A percentile compares a stretch with the other conserved stretches of the same genome.
These are phyloP conservation scores for Peromyscus maniculatus DNA, from an alignment of 2,113 vertebrate genomes.

Conservation along the genomic window DNA sequence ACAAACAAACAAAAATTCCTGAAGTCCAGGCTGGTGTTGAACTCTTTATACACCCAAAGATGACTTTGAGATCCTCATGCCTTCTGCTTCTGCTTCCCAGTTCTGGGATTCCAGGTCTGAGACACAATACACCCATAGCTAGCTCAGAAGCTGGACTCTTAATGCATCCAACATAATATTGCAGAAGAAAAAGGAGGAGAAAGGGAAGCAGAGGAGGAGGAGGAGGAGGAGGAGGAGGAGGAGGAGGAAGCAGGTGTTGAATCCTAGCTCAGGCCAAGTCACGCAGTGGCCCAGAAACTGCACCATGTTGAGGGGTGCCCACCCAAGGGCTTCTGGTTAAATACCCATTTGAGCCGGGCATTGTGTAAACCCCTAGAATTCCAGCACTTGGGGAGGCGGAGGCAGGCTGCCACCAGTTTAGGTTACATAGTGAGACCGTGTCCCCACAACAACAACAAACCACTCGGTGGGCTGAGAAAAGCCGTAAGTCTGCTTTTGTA, in stretches of 20 bases:
- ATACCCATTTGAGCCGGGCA: neutral
- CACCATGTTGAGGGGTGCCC: neutral
- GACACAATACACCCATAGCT: neutral
- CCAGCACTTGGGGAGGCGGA: neutral
- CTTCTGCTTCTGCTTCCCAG: neutral
- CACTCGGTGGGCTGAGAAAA: neutral
- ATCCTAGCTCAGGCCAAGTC: neutral
- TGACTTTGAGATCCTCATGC: neutral
- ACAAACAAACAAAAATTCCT: no score
- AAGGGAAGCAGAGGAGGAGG: no score
- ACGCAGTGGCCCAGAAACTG: neutral
- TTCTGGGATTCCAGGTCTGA: neutral
- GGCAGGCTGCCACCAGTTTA: neutral
- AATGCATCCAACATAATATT: neutral
- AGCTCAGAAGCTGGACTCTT: neutral
- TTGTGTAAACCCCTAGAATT: neutral
- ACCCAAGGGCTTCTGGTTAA: neutral
- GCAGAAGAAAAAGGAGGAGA: neutral
- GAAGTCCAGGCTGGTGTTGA: neutral
- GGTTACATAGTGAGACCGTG: neutral
- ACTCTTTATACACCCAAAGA: neutral
- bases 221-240: neutral
- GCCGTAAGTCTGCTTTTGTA: neutral
- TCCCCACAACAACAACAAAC: neutral
- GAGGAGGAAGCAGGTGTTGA: neutral